Percentiles rank a stretch among this genome's conserved stretches.
These are phyloP conservation scores for Neotragus moschatus DNA, from an alignment of 2,113 vertebrate genomes.

Conservation along the genomic window DNA sequence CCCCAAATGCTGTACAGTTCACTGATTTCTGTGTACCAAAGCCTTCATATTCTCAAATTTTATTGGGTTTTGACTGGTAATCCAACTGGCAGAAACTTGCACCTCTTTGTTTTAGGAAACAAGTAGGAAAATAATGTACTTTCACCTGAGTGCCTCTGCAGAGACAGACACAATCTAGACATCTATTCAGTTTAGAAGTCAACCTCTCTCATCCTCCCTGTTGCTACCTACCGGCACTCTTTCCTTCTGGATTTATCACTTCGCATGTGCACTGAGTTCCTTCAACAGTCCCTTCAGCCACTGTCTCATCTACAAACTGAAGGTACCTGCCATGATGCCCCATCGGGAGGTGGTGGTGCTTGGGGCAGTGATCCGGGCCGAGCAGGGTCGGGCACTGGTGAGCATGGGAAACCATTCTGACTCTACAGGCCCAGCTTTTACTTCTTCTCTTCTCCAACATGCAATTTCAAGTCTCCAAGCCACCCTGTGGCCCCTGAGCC, in stretches of 20 bases:
- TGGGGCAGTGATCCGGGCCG: rapidly evolving
- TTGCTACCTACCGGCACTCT: background rate
- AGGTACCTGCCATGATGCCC: background rate
- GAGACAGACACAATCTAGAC: background rate
- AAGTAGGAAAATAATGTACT: slow-evolving; percentile 56
- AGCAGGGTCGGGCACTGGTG: no score
- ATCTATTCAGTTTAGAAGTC: background rate
- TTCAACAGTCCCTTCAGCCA: background rate
- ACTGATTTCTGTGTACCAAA: background rate
- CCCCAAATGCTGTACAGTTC: slow-evolving; percentile 71
- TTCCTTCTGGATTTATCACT: background rate
- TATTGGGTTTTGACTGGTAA: slow-evolving; percentile 65
- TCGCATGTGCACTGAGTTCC: background rate
- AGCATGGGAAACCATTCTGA: background rate
- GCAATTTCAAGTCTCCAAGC: background rate
- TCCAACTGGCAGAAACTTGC: slow-evolving; percentile 55
- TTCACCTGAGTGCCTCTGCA: background rate
- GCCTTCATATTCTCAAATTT: slow-evolving; percentile 58
- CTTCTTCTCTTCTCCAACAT: background rate
- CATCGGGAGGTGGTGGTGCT: background rate
- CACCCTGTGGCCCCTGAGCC: no score
- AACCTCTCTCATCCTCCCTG: background rate
- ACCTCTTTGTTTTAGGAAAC: slow-evolving; percentile 53
- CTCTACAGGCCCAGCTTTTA: background rate
- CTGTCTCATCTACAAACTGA: background rate